Conservation (phyloP, 2,113 vertebrate genomes). For the Istiophorus platypterus region DNA sequence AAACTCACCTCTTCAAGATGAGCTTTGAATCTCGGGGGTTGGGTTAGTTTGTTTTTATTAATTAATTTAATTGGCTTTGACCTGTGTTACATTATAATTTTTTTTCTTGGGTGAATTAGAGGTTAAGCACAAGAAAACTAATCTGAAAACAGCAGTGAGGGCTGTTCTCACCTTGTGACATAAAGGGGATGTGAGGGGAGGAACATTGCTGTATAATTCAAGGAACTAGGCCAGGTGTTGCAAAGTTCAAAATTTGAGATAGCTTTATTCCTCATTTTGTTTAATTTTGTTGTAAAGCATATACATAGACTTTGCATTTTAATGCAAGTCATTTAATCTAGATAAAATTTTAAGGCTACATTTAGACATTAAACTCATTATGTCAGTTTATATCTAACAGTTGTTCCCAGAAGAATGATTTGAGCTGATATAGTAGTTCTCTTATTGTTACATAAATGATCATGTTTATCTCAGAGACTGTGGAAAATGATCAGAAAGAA, state of each 20-base stretch:
- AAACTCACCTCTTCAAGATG: too few species aligned
- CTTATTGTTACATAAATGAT: background rate
- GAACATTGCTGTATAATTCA: background rate
- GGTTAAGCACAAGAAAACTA: too few species aligned
- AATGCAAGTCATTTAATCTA: background rate
- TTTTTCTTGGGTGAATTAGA: too few species aligned
- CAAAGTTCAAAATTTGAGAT: background rate
- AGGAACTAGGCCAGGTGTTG: too few species aligned
- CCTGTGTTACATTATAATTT: too few species aligned
- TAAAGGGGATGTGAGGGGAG: too few species aligned
- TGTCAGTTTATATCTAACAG: background rate
- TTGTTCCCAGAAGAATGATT: background rate
- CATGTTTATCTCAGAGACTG: background rate
- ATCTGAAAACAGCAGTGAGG: too few species aligned
- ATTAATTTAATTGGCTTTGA: too few species aligned
- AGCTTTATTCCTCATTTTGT: background rate
- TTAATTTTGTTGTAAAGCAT: background rate
- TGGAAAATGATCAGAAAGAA: background rate
- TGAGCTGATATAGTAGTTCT: background rate
- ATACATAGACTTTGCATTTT: background rate
- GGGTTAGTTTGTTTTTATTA: too few species aligned
- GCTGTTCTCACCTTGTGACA: too few species aligned
- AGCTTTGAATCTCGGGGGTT: too few species aligned
- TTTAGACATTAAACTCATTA: background rate
- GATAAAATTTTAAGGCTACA: background rate